Evolutionary conservation across 2,888 invertebrate species (phyloP).

Genomic region (Panopea generosa): DNA sequence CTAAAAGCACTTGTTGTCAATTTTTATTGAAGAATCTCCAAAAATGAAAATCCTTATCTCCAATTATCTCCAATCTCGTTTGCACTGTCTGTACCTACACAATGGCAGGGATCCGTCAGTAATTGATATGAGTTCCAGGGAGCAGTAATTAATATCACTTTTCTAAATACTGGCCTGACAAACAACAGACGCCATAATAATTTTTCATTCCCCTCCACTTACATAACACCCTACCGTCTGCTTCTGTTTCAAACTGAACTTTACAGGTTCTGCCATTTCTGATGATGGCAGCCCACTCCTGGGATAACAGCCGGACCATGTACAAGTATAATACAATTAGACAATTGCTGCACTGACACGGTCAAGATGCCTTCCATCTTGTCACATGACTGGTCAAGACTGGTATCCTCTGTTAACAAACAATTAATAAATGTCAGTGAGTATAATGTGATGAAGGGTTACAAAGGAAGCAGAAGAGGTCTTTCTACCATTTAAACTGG

Average conservation of each 20-base stretch:
- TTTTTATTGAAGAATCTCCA: no score
- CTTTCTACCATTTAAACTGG: no score
- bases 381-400: constrained; percentile 28
- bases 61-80: no score
- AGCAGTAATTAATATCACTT: constrained; percentile 50
- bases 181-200: constrained; percentile 43
- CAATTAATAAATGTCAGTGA: constrained; percentile 61
- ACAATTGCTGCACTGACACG: constrained; percentile 41
- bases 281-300: no score
- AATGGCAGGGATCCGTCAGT: no score
- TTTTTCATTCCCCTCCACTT: constrained; percentile 49
- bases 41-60: no score
- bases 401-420: constrained; percentile 22
- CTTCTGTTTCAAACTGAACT: not conserved
- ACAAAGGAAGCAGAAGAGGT: no score
- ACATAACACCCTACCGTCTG: constrained; percentile 30
- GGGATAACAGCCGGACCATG: no score
- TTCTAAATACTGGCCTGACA: constrained; percentile 34
- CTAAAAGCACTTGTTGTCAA: no score
- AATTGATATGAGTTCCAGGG: not conserved
- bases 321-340: constrained; percentile 35
- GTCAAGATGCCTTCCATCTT: constrained; percentile 38
- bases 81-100: no score
- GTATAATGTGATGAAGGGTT: constrained; percentile 48
- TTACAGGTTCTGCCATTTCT: no score